Conservation (phyloP, 1,140 invertebrate species). For the Drosophila bifasciata region DNA sequence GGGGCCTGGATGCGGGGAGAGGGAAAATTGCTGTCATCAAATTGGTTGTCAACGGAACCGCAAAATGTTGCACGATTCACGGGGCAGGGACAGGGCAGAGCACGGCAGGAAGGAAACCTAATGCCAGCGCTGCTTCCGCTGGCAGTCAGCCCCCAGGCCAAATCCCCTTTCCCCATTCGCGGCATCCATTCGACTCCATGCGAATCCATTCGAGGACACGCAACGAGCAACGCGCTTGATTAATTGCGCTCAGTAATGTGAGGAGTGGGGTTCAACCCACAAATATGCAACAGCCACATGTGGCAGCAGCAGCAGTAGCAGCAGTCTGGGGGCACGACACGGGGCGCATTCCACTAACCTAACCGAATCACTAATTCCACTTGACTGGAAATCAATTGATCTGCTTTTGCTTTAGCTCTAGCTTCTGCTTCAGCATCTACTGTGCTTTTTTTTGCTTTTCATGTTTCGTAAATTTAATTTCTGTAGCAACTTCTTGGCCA, state of each 20-base stretch:
- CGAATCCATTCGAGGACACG: constrained; percentile 29
- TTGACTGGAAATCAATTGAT: constrained; percentile 45
- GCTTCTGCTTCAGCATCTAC: background rate
- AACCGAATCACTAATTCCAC: constrained; percentile 43
- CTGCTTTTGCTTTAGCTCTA: constrained; percentile 18
- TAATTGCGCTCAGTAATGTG: constrained; percentile 58
- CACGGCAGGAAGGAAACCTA: constrained; percentile 43
- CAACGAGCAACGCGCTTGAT: constrained; percentile 35
- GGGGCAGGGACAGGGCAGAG: background rate
- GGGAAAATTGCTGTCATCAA: constrained; percentile 52
- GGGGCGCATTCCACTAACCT: constrained; percentile 17
- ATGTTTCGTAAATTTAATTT: constrained; percentile 40
- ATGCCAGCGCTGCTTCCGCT: constrained; percentile 40
- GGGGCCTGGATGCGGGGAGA: constrained; percentile 19
- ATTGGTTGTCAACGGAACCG: constrained; percentile 53
- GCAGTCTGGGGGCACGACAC: background rate
- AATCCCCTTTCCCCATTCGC: constrained; percentile 3
- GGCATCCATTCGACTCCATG: background rate
- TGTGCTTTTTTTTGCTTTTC: constrained; percentile 9
- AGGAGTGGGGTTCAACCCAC: constrained; percentile 8
- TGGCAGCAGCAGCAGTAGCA: constrained; percentile 18
- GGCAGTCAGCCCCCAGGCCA: constrained; percentile 19
- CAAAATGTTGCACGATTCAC: constrained; percentile 31
- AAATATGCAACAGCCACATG: constrained; percentile 22
- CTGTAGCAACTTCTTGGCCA: constrained; percentile 35